phyloP scores from a whole-genome alignment of 2,797 vertebrate genomes.

The Enteromius unitaeniatus region DNA sequence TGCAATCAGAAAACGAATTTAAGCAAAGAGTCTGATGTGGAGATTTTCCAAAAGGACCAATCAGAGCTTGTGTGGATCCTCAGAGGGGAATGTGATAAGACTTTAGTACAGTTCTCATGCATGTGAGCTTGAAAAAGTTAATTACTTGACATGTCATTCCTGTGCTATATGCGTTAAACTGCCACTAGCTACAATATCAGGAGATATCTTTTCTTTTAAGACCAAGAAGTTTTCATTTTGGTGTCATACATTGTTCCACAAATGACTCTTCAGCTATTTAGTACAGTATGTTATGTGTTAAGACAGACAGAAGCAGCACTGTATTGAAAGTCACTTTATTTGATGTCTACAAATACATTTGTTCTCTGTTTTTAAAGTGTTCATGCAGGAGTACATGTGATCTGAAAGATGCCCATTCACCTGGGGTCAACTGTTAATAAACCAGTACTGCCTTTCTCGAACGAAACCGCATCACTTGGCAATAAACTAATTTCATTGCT shows the following conservation, averaged over 20 bases:
- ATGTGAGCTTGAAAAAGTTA: constrained; percentile 13
- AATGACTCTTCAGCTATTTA: constrained; percentile 22
- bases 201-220: not conserved
- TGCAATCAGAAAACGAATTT: not conserved
- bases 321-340: constrained; percentile 50
- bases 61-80: constrained; percentile 22
- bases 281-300: constrained; percentile 27
- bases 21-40: not conserved
- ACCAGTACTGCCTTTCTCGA: constrained; percentile 47
- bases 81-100: constrained; percentile 7
- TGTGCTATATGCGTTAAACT: not conserved
- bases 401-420: constrained; percentile 40
- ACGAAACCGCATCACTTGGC: constrained; percentile 54
- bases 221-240: not conserved
- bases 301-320: constrained; percentile 55
- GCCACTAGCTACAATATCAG: constrained; percentile 15
- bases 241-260: constrained; percentile 22
- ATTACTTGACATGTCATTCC: constrained; percentile 2
- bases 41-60: constrained; percentile 28
- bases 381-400: constrained; percentile 55
- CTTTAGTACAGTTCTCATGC: constrained; percentile 34
- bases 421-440: constrained; percentile 55
- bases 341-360: constrained; percentile 56
- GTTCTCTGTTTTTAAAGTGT: constrained; percentile 54
- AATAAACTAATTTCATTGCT: constrained; percentile 64